Evolutionary conservation across 2,888 invertebrate species (phyloP).

Genomic region (Steinernema scapterisci): DNA sequence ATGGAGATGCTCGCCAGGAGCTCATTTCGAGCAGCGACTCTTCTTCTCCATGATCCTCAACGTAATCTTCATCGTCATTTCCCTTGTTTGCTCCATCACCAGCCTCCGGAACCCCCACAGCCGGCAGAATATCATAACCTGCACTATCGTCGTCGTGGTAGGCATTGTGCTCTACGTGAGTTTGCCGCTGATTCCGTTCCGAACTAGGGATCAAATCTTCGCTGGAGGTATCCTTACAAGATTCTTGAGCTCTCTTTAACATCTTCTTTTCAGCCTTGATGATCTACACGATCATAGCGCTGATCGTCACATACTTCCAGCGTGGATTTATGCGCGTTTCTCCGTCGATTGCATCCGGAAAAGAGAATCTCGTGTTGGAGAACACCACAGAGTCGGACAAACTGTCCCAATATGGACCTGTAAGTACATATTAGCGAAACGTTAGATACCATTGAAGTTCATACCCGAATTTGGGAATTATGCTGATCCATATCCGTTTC

Average conservation of each 20-base stretch:
- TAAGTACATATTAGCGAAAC: neutral
- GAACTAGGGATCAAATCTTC: slow-evolving; percentile 5
- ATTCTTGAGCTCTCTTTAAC: neutral
- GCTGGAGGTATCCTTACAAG: slow-evolving; percentile 8
- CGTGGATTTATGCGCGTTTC: neutral
- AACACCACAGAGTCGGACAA: neutral
- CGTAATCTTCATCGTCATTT: slow-evolving; percentile 41
- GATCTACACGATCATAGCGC: slow-evolving; percentile 11
- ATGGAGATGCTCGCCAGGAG: slow-evolving; percentile 42
- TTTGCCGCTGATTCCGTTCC: slow-evolving; percentile 4
- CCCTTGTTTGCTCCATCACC: slow-evolving; percentile 47
- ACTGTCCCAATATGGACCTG: neutral
- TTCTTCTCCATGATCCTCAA: slow-evolving; percentile 9
- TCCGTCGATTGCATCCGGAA: slow-evolving; percentile 1
- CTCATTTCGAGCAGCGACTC: slow-evolving; percentile 19
- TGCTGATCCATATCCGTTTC: neutral
- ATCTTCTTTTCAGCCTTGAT: slow-evolving; percentile 30
- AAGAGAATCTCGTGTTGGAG: slow-evolving; percentile 5
- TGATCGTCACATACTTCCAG: slow-evolving; percentile 34
- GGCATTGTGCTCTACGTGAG: slow-evolving; percentile 2
- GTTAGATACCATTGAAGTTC: too few species aligned
- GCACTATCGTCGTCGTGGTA: neutral
- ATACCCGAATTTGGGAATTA: too few species aligned
- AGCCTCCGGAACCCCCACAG: slow-evolving; percentile 44
- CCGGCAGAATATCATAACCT: slow-evolving; percentile 48